Base-by-base conservation (phyloP, 2,888 invertebrate species). In the Lordiphosa andalusiaca region DNA sequence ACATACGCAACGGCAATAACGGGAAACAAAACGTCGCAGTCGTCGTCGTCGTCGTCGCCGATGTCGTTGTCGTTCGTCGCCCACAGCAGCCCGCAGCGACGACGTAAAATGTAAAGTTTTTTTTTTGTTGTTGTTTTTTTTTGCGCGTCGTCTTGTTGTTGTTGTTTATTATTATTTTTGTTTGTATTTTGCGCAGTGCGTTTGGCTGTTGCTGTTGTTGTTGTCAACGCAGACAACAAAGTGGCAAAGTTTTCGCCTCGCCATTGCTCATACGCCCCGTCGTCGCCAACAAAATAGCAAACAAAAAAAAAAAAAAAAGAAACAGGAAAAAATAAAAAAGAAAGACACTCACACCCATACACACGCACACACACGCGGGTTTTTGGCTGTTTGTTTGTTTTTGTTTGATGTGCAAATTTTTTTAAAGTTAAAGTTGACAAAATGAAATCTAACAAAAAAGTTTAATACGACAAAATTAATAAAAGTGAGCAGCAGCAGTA, bases 181-280 rank as follows among this genome's bases (percentile, higher is more conserved):
- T 39, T 37, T 41, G 44, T 42, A 37, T 47, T 55, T 50, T 55
- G 25, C 44, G 52, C 56, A 49, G 57, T 62, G 61, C 30, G 30
- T 30, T 30, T 30, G 30, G 30, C 9, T 54, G 49, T 60, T 52
- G 60, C 41, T 39, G 50, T 53, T 51, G 38, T 53, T 51, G 38
- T 55, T 58, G 58, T 52, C 47, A 51, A 63, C 56, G 61, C 53
- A 44, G 53, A 56, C 56, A 65, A 66, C 67, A 78, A 75, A 75
- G 71, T 72, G 71, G 71, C 74, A 72, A 81, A 66, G 67, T 81
- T 76, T 80, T 77, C 71, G 73, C 71, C 73, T 65, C 61, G 55
- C 56, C 67, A 77, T 81, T 77, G 82, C 68, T 81, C 78, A 81
- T 81, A 77, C 82, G 78, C 74, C 82, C 77, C 70, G 54, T 39